Percentiles rank a stretch among this genome's conserved stretches.
These are phyloP conservation scores for Natator depressus DNA, from an alignment of 2,113 vertebrate species.

Conservation along the genomic window DNA sequence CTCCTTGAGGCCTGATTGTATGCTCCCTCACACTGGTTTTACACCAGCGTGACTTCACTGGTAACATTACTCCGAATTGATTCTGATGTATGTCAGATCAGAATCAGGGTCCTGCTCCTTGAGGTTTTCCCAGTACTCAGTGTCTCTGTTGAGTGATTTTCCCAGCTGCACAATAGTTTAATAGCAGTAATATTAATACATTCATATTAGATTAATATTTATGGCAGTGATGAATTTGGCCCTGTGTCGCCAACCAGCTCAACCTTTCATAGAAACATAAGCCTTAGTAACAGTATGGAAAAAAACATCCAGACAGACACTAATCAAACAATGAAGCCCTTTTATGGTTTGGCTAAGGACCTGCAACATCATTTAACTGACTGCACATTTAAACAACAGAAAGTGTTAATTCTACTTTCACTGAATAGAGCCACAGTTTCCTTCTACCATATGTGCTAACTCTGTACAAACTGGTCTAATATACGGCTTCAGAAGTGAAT, in stretches of 20 bases:
- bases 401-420: background rate
- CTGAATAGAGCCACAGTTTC: background rate
- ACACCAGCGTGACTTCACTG: background rate
- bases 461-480: constrained; percentile 19
- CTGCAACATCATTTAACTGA: constrained; percentile 1
- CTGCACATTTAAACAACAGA: constrained; percentile 1
- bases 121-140: background rate
- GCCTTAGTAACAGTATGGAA: background rate
- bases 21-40: background rate
- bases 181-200: background rate
- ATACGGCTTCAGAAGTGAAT: background rate
- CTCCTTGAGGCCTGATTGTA: background rate
- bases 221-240: background rate
- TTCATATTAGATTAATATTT: background rate
- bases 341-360: background rate
- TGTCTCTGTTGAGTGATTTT: background rate
- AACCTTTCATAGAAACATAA: constrained; percentile 11
- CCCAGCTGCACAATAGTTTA: background rate
- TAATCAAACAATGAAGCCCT: background rate
- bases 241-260: background rate
- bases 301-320: constrained; percentile 1
- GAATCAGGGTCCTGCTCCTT: background rate
- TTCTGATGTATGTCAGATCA: background rate
- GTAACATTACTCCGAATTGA: background rate
- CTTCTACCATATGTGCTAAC: rapidly evolving